phyloP scores from a whole-genome alignment of 2,797 vertebrate genomes.

The Pseudochromis fuscus region DNA sequence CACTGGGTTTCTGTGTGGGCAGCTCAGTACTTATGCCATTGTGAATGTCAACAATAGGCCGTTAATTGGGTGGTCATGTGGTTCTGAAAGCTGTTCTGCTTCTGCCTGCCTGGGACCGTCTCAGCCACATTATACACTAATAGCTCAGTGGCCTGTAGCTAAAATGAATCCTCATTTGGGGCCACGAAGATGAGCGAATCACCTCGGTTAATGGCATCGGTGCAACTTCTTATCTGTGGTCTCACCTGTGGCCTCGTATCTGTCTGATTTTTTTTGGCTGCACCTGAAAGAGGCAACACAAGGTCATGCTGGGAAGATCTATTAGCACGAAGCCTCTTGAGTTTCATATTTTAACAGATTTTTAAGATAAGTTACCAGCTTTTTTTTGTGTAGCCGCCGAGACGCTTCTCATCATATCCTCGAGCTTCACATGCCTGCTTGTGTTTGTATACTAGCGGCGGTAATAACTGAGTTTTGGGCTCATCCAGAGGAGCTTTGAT shows the following conservation, averaged over 20 bases:
- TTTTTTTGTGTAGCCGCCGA: not conserved
- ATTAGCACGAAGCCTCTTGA: not conserved
- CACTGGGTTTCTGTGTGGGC: constrained; percentile 37
- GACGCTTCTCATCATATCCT: not conserved
- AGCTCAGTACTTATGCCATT: constrained; percentile 15
- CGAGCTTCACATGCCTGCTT: not conserved
- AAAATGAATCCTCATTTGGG: constrained; percentile 36
- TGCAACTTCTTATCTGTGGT: constrained; percentile 6
- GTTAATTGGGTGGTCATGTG: constrained; percentile 51
- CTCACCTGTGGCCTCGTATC: constrained; percentile 10
- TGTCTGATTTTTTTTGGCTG: constrained; percentile 15
- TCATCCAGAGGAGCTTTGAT: constrained; percentile 46
- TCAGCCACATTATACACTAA: constrained; percentile 32
- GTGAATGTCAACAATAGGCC: constrained; percentile 56
- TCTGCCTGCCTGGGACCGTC: constrained; percentile 14
- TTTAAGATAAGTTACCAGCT: no score
- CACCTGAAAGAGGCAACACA: not conserved
- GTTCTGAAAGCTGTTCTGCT: constrained; percentile 33
- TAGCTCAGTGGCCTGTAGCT: constrained; percentile 25
- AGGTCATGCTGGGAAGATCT: constrained; percentile 21
- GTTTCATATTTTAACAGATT: constrained; percentile 13
- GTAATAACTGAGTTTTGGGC: constrained; percentile 5
- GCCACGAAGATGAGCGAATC: constrained; percentile 38
- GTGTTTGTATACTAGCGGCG: not conserved
- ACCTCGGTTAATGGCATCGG: constrained; percentile 26